phyloP scores from a whole-genome alignment of 1,140 invertebrate species.

The Melitaea cinxia region DNA sequence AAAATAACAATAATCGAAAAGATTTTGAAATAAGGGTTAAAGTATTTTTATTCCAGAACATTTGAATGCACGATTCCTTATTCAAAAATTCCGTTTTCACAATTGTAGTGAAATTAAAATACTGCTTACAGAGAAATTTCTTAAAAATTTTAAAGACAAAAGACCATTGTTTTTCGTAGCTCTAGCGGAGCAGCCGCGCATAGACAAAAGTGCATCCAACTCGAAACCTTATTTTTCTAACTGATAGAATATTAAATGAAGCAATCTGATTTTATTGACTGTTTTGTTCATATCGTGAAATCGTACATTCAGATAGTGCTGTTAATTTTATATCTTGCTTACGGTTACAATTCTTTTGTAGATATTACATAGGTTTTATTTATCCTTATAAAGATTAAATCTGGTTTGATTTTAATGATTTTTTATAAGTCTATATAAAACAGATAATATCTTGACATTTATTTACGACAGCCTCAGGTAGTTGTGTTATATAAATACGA shows the following conservation, averaged over 20 bases:
- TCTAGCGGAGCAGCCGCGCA: conserved; percentile 1
- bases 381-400: no score
- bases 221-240: conserved; percentile 1
- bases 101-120: background rate
- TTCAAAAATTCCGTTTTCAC: background rate
- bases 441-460: no score
- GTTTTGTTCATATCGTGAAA: background rate
- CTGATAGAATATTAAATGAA: conserved; percentile 3
- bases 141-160: conserved; percentile 7
- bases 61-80: background rate
- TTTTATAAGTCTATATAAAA: no score
- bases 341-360: background rate
- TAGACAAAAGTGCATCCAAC: background rate
- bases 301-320: background rate
- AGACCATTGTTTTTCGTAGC: background rate
- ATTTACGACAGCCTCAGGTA: no score
- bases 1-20: background rate
- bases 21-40: background rate
- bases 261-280: conserved; percentile 9
- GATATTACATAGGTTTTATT: no score
- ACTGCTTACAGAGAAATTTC: background rate
- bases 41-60: background rate
- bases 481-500: no score
- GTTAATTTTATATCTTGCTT: background rate
- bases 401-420: no score